Base-by-base conservation (phyloP, 2,888 invertebrate genomes). In the Trichogramma dendrolimi region DNA sequence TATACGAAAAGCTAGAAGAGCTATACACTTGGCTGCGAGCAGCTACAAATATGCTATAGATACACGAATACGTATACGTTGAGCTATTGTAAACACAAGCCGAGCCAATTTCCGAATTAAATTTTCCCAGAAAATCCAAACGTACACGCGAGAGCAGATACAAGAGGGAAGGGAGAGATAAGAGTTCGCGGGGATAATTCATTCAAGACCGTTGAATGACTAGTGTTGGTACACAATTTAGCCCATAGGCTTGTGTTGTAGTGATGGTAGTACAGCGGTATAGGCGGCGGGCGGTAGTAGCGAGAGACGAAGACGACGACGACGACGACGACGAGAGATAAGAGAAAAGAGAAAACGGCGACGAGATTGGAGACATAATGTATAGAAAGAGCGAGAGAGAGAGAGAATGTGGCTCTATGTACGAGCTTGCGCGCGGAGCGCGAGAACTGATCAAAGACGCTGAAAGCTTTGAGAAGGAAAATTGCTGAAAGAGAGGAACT, bases 381-480 rank as follows among this genome's bases (percentile, higher is more conserved):
- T 46, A 27, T 46, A 46, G 46, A 10, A 8, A 71, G 73, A 73
- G 72, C 72, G 55, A 43, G 59, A 40, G 69, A 59, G 65, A 69
- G 67, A 65, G 67, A 71, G 70, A 27, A 27, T 27, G 27, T 27
- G 27, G 27, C 27, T 27, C 27, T 27, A 27, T 27, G 27, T 27
- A 27, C 27, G 27, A 27, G 27, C 2, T 27, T 27, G 27, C 1
- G 27, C 27, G 27, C 27, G 27, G 27, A 2, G 73, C 70, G 74
- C 70, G 69, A 73, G 72, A 73, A 72, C 76, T 77, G 77, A 77
- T 77, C 77, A 77, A 76, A 77, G 75, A 75, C 75, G 75, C 75
- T 74, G 74, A 71, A 27, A 71, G 75, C 76, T 76, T 75, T 73
- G 75, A 75, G 73, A 70, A 76, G 72, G 76, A 76, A 77, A 77